phyloP scores from a whole-genome alignment of 2,888 invertebrate species.

The Euplexia lucipara region DNA sequence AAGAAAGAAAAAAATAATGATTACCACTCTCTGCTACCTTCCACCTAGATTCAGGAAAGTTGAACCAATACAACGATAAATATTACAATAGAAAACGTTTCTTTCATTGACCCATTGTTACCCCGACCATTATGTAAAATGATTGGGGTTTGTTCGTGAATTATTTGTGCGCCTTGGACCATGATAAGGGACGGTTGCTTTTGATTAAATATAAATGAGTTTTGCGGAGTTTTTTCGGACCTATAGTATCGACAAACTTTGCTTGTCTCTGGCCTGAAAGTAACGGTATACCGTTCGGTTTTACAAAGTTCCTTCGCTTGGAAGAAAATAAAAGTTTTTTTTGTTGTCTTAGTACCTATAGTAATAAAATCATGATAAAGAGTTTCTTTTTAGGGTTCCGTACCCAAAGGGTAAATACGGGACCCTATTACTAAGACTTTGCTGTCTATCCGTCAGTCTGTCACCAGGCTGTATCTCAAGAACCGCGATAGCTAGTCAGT shows the following conservation, averaged over 20 bases:
- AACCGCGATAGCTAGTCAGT: too few relatives aligned
- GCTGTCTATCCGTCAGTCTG: too few relatives aligned
- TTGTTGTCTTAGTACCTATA: too few relatives aligned
- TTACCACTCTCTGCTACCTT: not conserved
- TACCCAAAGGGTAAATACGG: too few relatives aligned
- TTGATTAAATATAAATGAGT: constrained; percentile 42
- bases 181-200: constrained; percentile 15
- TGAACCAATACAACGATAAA: constrained; percentile 14
- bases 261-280: not conserved
- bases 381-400: too few relatives aligned
- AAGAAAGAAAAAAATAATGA: too few relatives aligned
- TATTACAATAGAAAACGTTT: constrained; percentile 23
- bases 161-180: constrained; percentile 26
- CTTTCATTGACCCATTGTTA: constrained; percentile 14
- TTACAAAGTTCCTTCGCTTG: not conserved
- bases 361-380: too few relatives aligned
- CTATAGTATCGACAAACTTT: not conserved
- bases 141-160: constrained; percentile 31
- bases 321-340: constrained; percentile 15
- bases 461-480: too few relatives aligned
- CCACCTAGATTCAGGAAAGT: constrained; percentile 5
- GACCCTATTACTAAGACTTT: too few relatives aligned
- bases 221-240: constrained; percentile 14
- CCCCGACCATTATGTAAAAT: constrained; percentile 31
- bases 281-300: not conserved